Base-by-base conservation (phyloP, 2,797 vertebrate genomes). In the Liasis olivaceus region DNA sequence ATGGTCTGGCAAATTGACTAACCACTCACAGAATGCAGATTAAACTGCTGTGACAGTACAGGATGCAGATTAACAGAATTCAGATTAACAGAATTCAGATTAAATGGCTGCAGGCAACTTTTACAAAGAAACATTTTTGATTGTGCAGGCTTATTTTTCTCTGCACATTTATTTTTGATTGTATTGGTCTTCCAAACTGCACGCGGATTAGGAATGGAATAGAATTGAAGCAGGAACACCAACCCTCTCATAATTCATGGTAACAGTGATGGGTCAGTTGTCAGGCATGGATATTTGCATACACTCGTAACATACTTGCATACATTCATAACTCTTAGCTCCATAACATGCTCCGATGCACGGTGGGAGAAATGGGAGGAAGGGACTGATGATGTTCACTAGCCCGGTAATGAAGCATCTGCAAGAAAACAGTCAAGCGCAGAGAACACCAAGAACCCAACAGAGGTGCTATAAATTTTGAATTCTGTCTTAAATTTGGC, bases 401-500 rank as follows among this genome's bases (percentile, higher is more conserved):
- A 24, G 36, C 20, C 9, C 12, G 36, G 72, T 12, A 24, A 81
- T 12, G 72, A 81, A 47, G 36, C 72, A 24, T 81, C 20, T 81
- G 36, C 36, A 47, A 24, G 36, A 24, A 81, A 47, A 36, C 17
- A 42, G 9, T 77, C 31, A 22, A 77, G 3, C 20, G 24, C 36
- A 81, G 72, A 47, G 36, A 81, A 81, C 72, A 47, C 20, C 90
- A 88, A 90, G 89, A 91, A 86, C 28, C 66, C 91, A 89, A 1
- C 0, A 87, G 59, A 9, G 11, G 28, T 20, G 85, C 85, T 26
- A 72, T 88, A 90, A 60, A 7, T 77, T 88, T 91, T 6, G 85
- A 91, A 77, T 89, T 88, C 88, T 92, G 66, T 56, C 66, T 88
- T 94, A 94, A 90, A 95, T 93, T 77, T 94, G 85, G 93, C 56